phyloP scores from a whole-genome alignment of 1,140 invertebrate genomes.

The Drosophila pruinosa region DNA sequence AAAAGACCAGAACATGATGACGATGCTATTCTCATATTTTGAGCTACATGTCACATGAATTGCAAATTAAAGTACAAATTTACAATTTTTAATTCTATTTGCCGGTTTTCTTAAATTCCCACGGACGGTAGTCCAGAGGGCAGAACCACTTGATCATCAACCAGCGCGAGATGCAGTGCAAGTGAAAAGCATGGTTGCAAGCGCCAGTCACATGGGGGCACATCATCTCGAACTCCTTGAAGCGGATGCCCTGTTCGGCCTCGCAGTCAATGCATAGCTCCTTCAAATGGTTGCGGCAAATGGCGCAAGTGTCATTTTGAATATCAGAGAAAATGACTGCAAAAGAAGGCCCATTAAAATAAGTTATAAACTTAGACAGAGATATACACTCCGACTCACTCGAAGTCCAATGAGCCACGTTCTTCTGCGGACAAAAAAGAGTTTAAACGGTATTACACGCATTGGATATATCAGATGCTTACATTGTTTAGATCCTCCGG shows the following conservation, averaged over 20 bases:
- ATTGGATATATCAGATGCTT: no score
- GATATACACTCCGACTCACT: background rate
- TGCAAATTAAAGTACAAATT: no score
- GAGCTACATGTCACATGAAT: no score
- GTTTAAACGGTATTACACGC: no score
- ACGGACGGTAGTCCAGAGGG: slow-evolving; percentile 4
- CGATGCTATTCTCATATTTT: no score
- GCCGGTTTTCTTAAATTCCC: background rate
- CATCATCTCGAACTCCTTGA: background rate
- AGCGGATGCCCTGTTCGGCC: background rate
- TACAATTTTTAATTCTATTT: slow-evolving; percentile 5
- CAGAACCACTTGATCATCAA: background rate
- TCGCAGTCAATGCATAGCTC: slow-evolving; percentile 10
- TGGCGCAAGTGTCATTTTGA: slow-evolving; percentile 6
- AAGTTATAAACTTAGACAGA: no score
- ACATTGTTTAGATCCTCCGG: no score
- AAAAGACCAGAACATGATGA: no score
- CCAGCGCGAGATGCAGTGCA: slow-evolving; percentile 24
- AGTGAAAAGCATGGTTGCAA: slow-evolving; percentile 14
- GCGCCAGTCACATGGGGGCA: background rate
- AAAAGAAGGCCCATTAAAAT: no score
- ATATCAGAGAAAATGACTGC: background rate
- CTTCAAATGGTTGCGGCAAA: slow-evolving; percentile 13
- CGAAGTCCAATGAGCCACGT: background rate
- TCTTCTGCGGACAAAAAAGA: no score